Evolutionary conservation across 2,797 vertebrate species (phyloP).

Genomic region (Sebastiscus tertius): DNA sequence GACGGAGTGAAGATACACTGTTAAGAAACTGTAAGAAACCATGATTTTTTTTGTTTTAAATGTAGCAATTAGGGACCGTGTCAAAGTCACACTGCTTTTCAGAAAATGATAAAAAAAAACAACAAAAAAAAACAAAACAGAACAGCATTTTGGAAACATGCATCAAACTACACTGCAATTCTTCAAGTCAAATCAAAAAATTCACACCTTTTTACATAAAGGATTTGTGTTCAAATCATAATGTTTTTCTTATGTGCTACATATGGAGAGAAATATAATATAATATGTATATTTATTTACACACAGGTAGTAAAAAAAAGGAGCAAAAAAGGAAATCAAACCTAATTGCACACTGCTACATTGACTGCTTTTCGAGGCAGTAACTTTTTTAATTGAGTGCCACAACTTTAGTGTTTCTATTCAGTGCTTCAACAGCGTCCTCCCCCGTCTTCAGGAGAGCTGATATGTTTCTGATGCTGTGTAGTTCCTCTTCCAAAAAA

Average conservation of each 20-base stretch:
- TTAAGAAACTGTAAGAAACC: slow-evolving; percentile 62
- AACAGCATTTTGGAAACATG: slow-evolving; percentile 84
- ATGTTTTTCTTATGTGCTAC: slow-evolving; percentile 86
- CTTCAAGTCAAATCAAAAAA: slow-evolving; percentile 87
- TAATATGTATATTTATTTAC: slow-evolving; percentile 77
- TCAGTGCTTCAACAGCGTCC: slow-evolving; percentile 93
- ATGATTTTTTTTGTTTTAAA: slow-evolving; percentile 58
- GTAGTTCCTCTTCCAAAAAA: slow-evolving; percentile 82
- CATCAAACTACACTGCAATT: slow-evolving; percentile 81
- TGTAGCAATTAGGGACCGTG: slow-evolving; percentile 61
- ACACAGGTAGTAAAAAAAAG: slow-evolving; percentile 86
- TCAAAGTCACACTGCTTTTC: slow-evolving; percentile 63
- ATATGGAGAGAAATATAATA: slow-evolving; percentile 81
- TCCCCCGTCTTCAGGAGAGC: slow-evolving; percentile 83
- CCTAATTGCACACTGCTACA: slow-evolving; percentile 99
- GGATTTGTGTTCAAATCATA: slow-evolving; percentile 75
- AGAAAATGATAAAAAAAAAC: slow-evolving; percentile 16
- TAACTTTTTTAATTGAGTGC: slow-evolving; percentile 87
- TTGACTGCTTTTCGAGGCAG: slow-evolving; percentile 94
- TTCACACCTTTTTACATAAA: slow-evolving; percentile 82
- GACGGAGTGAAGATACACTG: slow-evolving; percentile 68
- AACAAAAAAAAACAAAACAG: slow-evolving; percentile 22
- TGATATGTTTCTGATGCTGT: slow-evolving; percentile 87
- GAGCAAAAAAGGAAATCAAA: slow-evolving; percentile 84
- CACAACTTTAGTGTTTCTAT: slow-evolving; percentile 93